Evolutionary conservation across 2,113 vertebrate species (phyloP).

Genomic region (Macrotus californicus): DNA sequence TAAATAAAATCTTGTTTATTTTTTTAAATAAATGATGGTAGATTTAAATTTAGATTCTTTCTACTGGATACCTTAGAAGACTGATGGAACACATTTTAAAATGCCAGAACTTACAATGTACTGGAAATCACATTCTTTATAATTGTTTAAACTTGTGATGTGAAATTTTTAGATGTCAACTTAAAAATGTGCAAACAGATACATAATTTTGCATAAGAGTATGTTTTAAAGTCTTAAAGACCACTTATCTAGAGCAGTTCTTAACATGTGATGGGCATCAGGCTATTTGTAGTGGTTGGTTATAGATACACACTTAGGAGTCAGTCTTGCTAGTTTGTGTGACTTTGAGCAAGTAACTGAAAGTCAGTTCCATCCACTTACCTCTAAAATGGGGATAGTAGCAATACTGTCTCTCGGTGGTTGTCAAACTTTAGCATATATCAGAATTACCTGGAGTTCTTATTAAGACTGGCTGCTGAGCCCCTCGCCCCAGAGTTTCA

Average conservation of each 20-base stretch:
- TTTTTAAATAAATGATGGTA: not conserved
- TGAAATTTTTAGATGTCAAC: not conserved
- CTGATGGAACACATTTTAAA: not conserved
- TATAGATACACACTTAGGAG: not conserved
- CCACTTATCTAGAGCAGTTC: not conserved
- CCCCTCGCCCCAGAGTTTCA: not conserved
- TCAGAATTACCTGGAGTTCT: not conserved
- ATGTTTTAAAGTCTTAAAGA: not conserved
- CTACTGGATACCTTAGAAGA: not conserved
- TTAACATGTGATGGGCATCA: not conserved
- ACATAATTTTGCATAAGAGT: not conserved
- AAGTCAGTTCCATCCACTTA: not conserved
- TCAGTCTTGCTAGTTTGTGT: not conserved
- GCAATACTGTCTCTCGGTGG: not conserved
- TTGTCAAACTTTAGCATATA: not conserved
- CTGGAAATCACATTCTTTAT: not conserved
- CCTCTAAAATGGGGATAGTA: not conserved
- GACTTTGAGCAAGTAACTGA: not conserved
- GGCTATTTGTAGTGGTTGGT: not conserved
- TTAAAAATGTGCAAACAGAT: not conserved
- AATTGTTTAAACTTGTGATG: not conserved
- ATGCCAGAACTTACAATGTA: not conserved
- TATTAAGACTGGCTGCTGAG: not conserved
- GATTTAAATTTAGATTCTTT: conserved; percentile 28
- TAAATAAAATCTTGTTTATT: not conserved